Conservation (phyloP, 2,888 invertebrate genomes). For the Mythimna pallens region DNA sequence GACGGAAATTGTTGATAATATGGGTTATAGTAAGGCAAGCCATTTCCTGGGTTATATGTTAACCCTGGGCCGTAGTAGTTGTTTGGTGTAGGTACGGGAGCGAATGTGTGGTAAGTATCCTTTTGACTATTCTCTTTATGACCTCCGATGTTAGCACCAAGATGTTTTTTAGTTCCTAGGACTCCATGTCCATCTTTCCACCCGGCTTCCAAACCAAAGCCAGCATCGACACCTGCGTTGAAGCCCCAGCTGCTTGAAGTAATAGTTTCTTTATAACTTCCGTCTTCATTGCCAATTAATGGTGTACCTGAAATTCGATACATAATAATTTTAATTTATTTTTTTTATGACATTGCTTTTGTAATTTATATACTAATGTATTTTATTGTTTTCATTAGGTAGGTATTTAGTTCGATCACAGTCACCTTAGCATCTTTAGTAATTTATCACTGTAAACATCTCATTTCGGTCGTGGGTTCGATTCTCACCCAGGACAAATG, state of each 20-base stretch:
- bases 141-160: not conserved
- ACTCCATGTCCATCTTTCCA: not conserved
- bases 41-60: not conserved
- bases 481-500: too few species aligned
- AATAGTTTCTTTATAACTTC: not conserved
- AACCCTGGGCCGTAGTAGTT: not conserved
- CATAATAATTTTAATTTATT: not conserved
- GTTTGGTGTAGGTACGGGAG: too few species aligned
- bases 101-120: not conserved
- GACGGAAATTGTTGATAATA: not conserved
- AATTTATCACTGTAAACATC: too few species aligned
- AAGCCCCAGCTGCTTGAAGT: not conserved
- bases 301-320: slow-evolving; percentile 21
- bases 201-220: not conserved
- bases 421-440: too few species aligned
- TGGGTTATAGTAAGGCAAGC: not conserved
- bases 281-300: not conserved
- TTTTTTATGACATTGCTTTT: too few species aligned
- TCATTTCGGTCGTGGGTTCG: too few species aligned
- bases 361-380: too few species aligned
- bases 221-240: not conserved
- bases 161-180: not conserved
- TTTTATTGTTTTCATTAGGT: too few species aligned
- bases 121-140: not conserved
- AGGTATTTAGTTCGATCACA: too few species aligned